These are phyloP conservation scores for Pica pica DNA, from an alignment of 2,113 vertebrate genomes.

Conservation along the genomic window DNA sequence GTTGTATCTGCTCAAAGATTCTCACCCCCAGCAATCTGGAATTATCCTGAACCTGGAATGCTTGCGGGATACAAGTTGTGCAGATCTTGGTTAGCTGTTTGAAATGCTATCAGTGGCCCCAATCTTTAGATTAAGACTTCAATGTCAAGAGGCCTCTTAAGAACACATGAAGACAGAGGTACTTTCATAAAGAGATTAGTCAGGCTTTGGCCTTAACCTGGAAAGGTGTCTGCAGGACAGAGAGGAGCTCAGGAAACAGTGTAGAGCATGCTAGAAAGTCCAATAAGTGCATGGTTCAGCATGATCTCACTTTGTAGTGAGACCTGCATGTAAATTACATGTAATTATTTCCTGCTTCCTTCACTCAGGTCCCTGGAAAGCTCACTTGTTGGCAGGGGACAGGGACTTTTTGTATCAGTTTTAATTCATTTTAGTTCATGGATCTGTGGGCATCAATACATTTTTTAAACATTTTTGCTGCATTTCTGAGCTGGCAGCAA, in stretches of 20 bases:
- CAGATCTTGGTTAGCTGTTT: neutral
- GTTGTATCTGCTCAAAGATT: neutral
- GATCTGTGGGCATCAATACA: neutral
- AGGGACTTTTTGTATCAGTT: neutral
- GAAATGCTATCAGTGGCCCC: neutral
- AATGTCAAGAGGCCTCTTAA: neutral
- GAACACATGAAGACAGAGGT: neutral
- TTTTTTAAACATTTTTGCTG: neutral
- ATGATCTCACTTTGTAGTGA: neutral
- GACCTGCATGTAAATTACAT: neutral
- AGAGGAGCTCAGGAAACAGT: neutral
- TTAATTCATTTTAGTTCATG: neutral
- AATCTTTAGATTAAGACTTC: slow-evolving; percentile 42
- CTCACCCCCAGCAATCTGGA: neutral
- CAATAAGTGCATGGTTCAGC: neutral
- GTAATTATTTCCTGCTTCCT: neutral
- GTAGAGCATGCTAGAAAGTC: neutral
- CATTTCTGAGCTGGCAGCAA: neutral
- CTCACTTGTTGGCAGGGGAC: neutral
- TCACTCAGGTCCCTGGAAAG: neutral
- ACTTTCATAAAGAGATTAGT: slow-evolving; percentile 44
- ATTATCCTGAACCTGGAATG: neutral
- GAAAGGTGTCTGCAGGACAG: slow-evolving; percentile 10
- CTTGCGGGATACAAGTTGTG: neutral
- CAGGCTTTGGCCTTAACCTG: slow-evolving; percentile 26